Evolutionary conservation across 2,888 invertebrate species (phyloP).

Genomic region (Dione juno): DNA sequence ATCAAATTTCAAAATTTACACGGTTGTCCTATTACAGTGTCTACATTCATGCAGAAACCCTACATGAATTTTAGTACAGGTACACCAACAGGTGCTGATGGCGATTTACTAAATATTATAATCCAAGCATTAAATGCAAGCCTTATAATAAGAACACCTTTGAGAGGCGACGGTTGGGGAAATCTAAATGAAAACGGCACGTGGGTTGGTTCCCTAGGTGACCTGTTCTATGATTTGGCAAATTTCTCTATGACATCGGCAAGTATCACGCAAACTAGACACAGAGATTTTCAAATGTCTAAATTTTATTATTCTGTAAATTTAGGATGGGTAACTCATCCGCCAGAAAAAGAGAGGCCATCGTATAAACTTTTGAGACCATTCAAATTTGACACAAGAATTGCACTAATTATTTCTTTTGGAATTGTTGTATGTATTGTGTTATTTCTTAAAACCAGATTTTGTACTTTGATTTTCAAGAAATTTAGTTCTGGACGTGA

Average conservation of each 20-base stretch:
- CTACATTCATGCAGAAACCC: slow-evolving; percentile 65
- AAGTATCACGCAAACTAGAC: slow-evolving; percentile 61
- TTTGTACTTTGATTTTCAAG: slow-evolving; percentile 48
- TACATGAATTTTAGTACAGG: slow-evolving; percentile 62
- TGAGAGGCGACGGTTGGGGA: slow-evolving; percentile 66
- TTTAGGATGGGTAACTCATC: slow-evolving; percentile 67
- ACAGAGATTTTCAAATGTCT: slow-evolving; percentile 64
- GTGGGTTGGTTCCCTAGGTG: slow-evolving; percentile 71
- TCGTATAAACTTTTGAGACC: slow-evolving; percentile 68
- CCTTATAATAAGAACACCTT: slow-evolving; percentile 61
- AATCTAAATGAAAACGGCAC: slow-evolving; percentile 57
- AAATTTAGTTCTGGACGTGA: slow-evolving; percentile 43
- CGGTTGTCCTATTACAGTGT: slow-evolving; percentile 61
- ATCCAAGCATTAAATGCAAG: slow-evolving; percentile 62
- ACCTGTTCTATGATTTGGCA: slow-evolving; percentile 63
- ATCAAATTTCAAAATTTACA: slow-evolving; percentile 62
- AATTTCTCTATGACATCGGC: slow-evolving; percentile 73
- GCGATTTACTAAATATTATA: slow-evolving; percentile 62
- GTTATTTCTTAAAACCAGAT: slow-evolving; percentile 53
- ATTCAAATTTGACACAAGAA: slow-evolving; percentile 54
- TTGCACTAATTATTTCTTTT: slow-evolving; percentile 59
- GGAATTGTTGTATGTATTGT: slow-evolving; percentile 55
- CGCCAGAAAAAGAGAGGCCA: slow-evolving; percentile 56
- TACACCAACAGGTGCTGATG: slow-evolving; percentile 63
- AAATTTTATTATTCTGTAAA: slow-evolving; percentile 52